phyloP scores from a whole-genome alignment of 2,797 vertebrate species.

The Valencia hispanica region DNA sequence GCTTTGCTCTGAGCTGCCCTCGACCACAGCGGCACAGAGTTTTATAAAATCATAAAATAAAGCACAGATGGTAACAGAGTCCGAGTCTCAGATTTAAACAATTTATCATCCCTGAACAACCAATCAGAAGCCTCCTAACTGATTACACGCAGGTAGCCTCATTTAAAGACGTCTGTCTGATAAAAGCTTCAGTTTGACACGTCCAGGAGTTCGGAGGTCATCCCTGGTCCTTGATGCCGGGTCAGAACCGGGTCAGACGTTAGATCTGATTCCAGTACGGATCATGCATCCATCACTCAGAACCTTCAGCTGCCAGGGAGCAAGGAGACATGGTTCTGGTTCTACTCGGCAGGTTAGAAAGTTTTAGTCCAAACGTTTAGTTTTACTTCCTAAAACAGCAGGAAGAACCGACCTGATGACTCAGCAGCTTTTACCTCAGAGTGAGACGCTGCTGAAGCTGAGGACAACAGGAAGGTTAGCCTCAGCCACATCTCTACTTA shows the following conservation, averaged over 20 bases:
- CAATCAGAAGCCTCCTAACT: background rate
- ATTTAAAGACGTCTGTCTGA: too few species aligned
- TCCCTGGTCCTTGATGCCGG: background rate
- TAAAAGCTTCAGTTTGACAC: background rate
- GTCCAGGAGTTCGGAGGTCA: background rate
- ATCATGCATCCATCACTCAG: background rate
- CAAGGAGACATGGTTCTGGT: background rate
- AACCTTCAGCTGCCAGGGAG: background rate
- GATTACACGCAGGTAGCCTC: too few species aligned
- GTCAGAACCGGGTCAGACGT: background rate
- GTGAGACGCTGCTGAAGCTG: too few species aligned
- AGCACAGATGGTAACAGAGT: background rate
- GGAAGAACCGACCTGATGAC: too few species aligned
- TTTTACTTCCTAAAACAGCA: background rate
- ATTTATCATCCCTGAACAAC: background rate
- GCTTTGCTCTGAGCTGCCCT: constrained; percentile 32
- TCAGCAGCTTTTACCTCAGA: too few species aligned
- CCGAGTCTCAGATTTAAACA: background rate
- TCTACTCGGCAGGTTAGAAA: background rate
- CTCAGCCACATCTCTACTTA: too few species aligned
- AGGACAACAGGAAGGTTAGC: too few species aligned
- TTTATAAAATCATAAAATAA: background rate
- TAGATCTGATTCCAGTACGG: background rate
- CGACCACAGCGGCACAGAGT: background rate
- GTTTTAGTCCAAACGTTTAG: background rate